phyloP scores from a whole-genome alignment of 2,797 vertebrate species.

The Xenops minutus region DNA sequence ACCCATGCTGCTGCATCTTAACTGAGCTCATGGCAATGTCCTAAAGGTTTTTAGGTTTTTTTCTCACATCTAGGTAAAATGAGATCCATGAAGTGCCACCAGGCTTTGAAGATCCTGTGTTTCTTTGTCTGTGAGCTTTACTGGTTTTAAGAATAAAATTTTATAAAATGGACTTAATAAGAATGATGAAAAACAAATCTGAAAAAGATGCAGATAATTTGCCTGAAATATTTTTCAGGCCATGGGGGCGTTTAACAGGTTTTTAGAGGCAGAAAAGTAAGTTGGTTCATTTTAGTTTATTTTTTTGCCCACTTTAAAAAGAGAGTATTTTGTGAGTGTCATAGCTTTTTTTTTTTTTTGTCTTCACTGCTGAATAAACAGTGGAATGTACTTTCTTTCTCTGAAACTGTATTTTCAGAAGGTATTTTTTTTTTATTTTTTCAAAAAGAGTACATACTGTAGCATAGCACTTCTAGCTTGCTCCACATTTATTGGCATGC shows the following conservation, averaged over 20 bases:
- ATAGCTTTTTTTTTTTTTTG: background rate
- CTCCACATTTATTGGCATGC: background rate
- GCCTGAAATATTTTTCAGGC: background rate
- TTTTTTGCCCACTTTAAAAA: background rate
- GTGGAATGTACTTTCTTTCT: background rate
- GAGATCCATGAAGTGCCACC: background rate
- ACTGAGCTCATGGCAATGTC: background rate
- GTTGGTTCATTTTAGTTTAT: background rate
- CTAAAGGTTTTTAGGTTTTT: background rate
- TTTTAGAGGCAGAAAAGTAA: background rate
- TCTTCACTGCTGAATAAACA: background rate
- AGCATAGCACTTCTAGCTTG: background rate
- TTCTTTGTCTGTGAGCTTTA: background rate
- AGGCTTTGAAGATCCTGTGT: background rate
- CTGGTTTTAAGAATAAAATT: background rate
- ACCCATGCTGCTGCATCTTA: accelerated
- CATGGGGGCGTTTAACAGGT: background rate
- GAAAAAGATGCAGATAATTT: background rate
- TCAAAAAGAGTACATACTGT: background rate
- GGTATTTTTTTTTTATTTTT: background rate
- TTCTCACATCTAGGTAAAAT: background rate
- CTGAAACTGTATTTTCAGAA: background rate
- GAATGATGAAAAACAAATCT: background rate
- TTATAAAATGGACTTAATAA: background rate
- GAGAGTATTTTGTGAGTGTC: background rate